Evolutionary conservation across 1,140 invertebrate species (phyloP).

Genomic region (Drosophila seguyi): DNA sequence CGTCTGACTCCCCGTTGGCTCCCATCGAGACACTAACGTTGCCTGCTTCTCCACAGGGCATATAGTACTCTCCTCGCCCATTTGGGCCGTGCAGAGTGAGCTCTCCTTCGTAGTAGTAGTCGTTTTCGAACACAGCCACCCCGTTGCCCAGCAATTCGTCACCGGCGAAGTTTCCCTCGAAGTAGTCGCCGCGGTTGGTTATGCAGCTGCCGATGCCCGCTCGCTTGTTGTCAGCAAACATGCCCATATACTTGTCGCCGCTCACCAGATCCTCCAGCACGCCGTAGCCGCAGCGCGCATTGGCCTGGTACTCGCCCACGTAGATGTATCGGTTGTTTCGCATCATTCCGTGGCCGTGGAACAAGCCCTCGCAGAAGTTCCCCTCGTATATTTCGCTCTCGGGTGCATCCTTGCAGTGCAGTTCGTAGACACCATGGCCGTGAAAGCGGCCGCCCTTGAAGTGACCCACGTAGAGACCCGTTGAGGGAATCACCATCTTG

Average conservation of each 20-base stretch:
- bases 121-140: constrained; percentile 94
- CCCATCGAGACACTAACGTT: constrained; percentile 3
- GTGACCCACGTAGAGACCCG: constrained; percentile 91
- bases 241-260: constrained; percentile 95
- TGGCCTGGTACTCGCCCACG: constrained; percentile 93
- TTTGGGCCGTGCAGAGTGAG: constrained; percentile 87
- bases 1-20: constrained; percentile 54
- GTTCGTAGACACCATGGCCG: constrained; percentile 88
- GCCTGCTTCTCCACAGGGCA: constrained; percentile 86
- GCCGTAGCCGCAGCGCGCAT: constrained; percentile 93
- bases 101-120: constrained; percentile 95
- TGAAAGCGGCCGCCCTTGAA: constrained; percentile 94
- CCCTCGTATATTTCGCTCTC: constrained; percentile 93
- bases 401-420: constrained; percentile 90
- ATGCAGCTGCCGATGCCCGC: constrained; percentile 93
- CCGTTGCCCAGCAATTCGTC: constrained; percentile 93
- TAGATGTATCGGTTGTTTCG: constrained; percentile 93
- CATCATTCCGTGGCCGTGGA: constrained; percentile 93
- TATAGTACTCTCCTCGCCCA: constrained; percentile 93
- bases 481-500: constrained; percentile 81
- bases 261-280: constrained; percentile 94
- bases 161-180: constrained; percentile 93
- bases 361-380: constrained; percentile 92
- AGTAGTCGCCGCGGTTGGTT: constrained; percentile 95
- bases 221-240: constrained; percentile 93